Percentiles rank a stretch among this genome's conserved stretches.
These are phyloP conservation scores for Gasterosteus aculeatus DNA, from an alignment of 2,113 vertebrate genomes.

Conservation along the genomic window DNA sequence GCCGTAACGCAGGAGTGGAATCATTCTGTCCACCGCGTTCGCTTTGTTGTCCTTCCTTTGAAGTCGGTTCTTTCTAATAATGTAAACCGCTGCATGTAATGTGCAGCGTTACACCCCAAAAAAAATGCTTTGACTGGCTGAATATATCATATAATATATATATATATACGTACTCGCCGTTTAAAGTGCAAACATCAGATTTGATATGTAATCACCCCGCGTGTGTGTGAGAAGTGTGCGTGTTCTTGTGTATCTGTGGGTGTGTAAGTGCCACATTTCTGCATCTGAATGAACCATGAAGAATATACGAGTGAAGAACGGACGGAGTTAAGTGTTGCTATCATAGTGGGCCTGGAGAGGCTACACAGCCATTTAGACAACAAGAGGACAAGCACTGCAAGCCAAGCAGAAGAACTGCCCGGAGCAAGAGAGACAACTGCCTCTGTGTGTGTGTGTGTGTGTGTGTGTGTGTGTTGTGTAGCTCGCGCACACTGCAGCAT, in stretches of 20 bases:
- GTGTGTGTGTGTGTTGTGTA: constrained; percentile 30
- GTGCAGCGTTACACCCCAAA: not conserved
- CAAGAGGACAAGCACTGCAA: constrained; percentile 72
- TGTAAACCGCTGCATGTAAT: constrained; percentile 4
- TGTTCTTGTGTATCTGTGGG: not conserved
- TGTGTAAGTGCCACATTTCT: not conserved
- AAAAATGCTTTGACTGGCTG: constrained; percentile 29
- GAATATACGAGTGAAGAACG: constrained; percentile 21
- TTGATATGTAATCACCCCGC: not conserved
- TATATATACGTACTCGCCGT: constrained; percentile 32
- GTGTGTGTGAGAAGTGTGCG: not conserved
- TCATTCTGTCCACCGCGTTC: constrained; percentile 39
- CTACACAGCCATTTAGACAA: constrained; percentile 62
- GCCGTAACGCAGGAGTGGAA: constrained; percentile 29
- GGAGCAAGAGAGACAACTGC: constrained; percentile 52
- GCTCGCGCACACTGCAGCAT: constrained; percentile 21
- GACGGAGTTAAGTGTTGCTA: constrained; percentile 40
- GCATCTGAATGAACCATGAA: constrained; percentile 2
- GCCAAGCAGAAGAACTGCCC: constrained; percentile 78
- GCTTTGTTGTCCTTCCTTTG: constrained; percentile 55
- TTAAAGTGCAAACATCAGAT: constrained; percentile 19
- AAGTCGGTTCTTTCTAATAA: constrained; percentile 44
- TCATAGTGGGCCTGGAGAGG: constrained; percentile 30
- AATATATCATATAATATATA: not conserved
- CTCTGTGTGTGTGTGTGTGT: constrained; percentile 23